Conservation (phyloP, 2,113 vertebrate species). For the Phasianus colchicus region DNA sequence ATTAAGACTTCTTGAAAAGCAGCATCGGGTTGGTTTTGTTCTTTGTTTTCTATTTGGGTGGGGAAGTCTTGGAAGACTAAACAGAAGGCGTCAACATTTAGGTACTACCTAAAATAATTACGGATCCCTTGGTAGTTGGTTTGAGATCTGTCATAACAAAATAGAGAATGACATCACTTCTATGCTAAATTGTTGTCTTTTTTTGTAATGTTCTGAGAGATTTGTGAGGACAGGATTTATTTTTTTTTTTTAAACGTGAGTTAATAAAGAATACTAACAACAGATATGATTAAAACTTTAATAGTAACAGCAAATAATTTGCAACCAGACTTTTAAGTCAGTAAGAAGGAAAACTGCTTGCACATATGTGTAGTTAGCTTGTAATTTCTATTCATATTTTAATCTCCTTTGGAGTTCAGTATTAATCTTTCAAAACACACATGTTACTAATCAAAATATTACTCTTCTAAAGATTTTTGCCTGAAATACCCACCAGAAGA, state of each 20-base stretch:
- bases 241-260: neutral
- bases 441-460: conserved; percentile 66
- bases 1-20: neutral
- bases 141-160: neutral
- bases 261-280: neutral
- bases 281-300: neutral
- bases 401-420: conserved; percentile 38
- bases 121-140: neutral
- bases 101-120: neutral
- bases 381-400: conserved; percentile 41
- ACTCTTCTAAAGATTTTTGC: conserved; percentile 34
- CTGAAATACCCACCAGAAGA: conserved; percentile 36
- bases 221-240: neutral
- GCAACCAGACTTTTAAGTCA: neutral
- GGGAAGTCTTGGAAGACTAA: neutral
- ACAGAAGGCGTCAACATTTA: neutral
- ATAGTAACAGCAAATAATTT: neutral
- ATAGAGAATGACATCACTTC: neutral
- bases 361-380: conserved; percentile 26
- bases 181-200: neutral
- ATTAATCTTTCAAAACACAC: conserved; percentile 60
- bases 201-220: neutral
- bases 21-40: neutral
- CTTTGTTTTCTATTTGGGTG: neutral
- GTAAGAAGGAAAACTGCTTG: neutral